Base-by-base conservation (phyloP, 1,140 invertebrate genomes). In the Halesus radiatus region DNA sequence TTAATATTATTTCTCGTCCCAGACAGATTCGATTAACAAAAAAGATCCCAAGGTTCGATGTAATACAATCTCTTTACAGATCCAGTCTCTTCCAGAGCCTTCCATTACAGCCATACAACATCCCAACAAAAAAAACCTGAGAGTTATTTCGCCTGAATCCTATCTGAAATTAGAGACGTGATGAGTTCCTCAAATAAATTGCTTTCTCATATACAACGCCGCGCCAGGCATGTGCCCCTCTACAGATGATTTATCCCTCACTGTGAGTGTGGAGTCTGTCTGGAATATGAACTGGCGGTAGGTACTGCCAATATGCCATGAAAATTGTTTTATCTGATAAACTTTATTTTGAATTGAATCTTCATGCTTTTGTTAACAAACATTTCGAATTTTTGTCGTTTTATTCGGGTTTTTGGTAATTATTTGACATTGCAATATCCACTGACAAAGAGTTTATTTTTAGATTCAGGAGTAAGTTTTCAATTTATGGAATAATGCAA, bases 151-250 rank as follows among this genome's bases (percentile, higher is more conserved):
- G 3, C 22, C 23, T 74, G 22, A 74, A 74, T 74, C 18, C 20
- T 76, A 62, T 60, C 74, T 76, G 26, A 62, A 76, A 76, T 76
- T 62, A 76, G 58, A 76, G 74, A 76, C 32, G 74, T 76, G 50
- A 76, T 76, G 74, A 76, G 74, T 76, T 76, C 74, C 74, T 45
- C 74, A 76, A 76, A 76, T 76, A 76, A 76, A 76, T 76, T 76
- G 74, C 54, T 76, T 76, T 76, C 56, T 60, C 50, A 76, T 76
- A 58, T n/a, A 76, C 74, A 54, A 23, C 16, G 58, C 37, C 37
- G 37, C 72, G 22, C 20, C 29, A 22, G n/a, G 23, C 74, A 76
- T 22, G 26, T 62, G 74, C 74, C 32, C 16, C 29, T 10, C 72
- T 74, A n/a, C 58, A 62, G 60, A 62, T 62, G 72, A 74, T 56